Evolutionary conservation across 1,140 invertebrate genomes (phyloP).

Genomic region (Myzus persicae): DNA sequence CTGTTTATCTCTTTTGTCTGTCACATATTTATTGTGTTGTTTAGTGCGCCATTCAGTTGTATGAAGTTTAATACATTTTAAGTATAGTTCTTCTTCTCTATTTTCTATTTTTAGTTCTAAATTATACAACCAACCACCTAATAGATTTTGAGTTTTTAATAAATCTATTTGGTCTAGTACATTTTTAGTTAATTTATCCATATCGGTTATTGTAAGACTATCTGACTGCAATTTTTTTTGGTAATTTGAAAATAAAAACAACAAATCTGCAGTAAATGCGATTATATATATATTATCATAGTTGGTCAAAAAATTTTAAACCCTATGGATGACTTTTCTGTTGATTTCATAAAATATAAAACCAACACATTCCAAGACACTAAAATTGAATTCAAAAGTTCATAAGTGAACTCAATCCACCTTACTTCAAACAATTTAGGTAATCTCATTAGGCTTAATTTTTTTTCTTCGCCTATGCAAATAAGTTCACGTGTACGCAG

Average conservation of each 20-base stretch:
- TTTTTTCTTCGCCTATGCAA: no score
- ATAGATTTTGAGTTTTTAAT: conserved; percentile 4
- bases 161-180: background rate
- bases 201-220: background rate
- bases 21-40: background rate
- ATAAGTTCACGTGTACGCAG: no score
- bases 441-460: no score
- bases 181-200: background rate
- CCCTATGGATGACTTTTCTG: no score
- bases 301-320: no score
- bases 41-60: no score
- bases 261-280: background rate
- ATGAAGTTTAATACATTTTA: background rate
- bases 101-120: background rate
- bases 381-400: no score
- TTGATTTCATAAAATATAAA: no score
- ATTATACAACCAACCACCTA: background rate
- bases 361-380: no score
- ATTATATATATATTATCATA: no score
- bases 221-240: background rate
- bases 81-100: background rate
- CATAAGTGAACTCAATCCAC: no score
- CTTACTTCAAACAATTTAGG: no score
- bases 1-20: background rate
- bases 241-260: background rate